phyloP scores from a whole-genome alignment of 2,113 vertebrate species.

The Dicerorhinus sumatrensis region DNA sequence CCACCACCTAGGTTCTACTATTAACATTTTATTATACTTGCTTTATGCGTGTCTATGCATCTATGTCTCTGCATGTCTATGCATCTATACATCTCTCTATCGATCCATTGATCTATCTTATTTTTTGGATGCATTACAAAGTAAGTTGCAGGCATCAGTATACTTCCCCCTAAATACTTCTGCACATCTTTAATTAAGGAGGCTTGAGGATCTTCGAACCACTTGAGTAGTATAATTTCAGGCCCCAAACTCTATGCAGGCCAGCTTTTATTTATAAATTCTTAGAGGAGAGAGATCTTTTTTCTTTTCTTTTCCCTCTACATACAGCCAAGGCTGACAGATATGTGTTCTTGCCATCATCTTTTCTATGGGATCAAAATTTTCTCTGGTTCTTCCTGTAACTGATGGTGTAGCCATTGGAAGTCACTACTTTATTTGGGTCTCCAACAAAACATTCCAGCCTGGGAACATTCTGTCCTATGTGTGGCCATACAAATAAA shows the following conservation, averaged over 20 bases:
- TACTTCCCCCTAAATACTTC: background rate
- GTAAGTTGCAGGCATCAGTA: background rate
- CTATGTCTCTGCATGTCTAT: background rate
- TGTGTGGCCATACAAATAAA: background rate
- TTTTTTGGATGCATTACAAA: background rate
- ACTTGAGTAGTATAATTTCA: background rate
- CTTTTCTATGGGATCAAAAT: background rate
- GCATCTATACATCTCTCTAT: background rate
- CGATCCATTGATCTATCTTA: background rate
- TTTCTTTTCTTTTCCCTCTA: background rate
- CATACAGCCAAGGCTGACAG: background rate
- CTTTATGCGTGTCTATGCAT: background rate
- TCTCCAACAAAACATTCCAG: too few species aligned
- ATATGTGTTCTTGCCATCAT: background rate
- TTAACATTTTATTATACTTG: background rate
- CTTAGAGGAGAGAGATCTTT: background rate
- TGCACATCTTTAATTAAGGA: background rate
- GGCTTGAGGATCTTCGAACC: background rate
- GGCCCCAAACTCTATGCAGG: background rate
- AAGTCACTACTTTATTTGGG: background rate
- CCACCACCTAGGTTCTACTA: background rate
- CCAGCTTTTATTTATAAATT: background rate
- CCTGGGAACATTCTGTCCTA: background rate
- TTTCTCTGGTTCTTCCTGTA: background rate
- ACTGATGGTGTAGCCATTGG: background rate